Conservation (phyloP, 2,888 invertebrate species). For the Lutraria lutraria region DNA sequence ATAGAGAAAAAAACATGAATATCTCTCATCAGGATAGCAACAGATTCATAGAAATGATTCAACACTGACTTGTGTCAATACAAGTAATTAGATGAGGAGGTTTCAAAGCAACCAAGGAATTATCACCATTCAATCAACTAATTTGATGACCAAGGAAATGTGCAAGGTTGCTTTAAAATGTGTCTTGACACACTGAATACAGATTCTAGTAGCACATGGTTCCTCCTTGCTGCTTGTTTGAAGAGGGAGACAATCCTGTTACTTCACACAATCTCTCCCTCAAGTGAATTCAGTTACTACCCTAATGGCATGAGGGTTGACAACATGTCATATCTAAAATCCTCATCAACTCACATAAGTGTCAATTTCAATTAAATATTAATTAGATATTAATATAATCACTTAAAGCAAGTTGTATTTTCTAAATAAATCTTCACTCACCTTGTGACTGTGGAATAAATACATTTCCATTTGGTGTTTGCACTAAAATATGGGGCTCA, state of each 20-base stretch:
- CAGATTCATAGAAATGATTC: background rate
- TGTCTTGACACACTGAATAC: background rate
- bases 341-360: too few species aligned
- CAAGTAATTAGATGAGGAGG: background rate
- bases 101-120: background rate
- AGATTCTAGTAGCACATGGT: background rate
- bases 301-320: too few species aligned
- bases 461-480: constrained; percentile 82
- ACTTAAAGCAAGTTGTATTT: too few species aligned
- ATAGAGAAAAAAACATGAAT: background rate
- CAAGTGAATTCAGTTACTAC: too few species aligned
- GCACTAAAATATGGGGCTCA: constrained; percentile 84
- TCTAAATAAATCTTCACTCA: constrained; percentile 38
- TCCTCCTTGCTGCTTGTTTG: too few species aligned
- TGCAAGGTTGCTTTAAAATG: background rate
- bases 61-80: background rate
- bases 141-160: background rate
- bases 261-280: too few species aligned
- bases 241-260: too few species aligned
- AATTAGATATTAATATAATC: too few species aligned
- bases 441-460: constrained; percentile 78
- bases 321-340: too few species aligned
- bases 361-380: too few species aligned
- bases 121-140: background rate
- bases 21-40: background rate